Evolutionary conservation across 2,888 invertebrate genomes (phyloP), one percentile per base, ranked within the genome.

Genomic region (Brachyptera putata): DNA sequence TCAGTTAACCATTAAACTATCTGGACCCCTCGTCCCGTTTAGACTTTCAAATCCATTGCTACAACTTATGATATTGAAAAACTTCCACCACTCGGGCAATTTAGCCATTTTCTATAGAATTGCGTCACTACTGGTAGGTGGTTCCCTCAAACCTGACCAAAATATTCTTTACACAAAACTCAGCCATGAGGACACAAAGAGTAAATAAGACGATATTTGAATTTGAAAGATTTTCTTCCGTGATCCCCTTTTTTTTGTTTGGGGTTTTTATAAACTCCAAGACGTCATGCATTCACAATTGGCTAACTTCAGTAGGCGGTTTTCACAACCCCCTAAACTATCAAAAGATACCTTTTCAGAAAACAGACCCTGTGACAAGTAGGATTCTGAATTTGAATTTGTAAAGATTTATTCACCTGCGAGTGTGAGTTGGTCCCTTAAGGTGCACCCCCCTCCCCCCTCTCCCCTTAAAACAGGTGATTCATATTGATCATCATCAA

Each of bases 201-300:
- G 53, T 53, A 53, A 53, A 53, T 53, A 53, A 34, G 34, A n/a
- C n/a, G n/a, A 36, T 9, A 53, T 53, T 53, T 53, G 34, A 53
- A 53, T 53, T 36, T 53, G 5, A 53, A 34, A 18, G 53, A 53
- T 53, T 53, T 53, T 13, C 21, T 30, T 53, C 53, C 53, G 18
- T 24, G 7, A 34, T 36, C 43, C 21, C 53, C 53, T 21, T 50
- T 14, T 34, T 46, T 46, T 46, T 46, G 46, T 46, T 16, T 24
- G 46, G 46, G n/a, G n/a, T n/a, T n/a, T 46, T 53, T 53, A 53
- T 53, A 53, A 53, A 46, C 34, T 34, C 53, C 53, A 53, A 53
- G 36, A 36, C 22, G 34, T 21, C 21, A 53, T 53, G 34, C 53
- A 21, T 34, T 36, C 13, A 53, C 53, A 53, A 53, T 53, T 36